phyloP scores from a whole-genome alignment of 2,888 invertebrate species.

The Pachymerium ferrugineum region DNA sequence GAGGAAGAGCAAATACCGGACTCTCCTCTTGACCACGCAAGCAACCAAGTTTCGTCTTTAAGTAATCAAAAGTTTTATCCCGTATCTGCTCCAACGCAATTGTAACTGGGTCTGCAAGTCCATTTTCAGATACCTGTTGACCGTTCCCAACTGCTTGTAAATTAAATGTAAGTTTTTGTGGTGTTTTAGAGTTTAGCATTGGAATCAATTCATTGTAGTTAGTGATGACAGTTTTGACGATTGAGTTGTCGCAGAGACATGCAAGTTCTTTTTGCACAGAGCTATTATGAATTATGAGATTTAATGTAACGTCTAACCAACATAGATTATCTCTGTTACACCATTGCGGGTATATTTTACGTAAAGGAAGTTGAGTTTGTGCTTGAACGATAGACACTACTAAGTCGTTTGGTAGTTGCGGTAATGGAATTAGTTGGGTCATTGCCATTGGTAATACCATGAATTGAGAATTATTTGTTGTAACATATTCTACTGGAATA shows the following conservation, averaged over 20 bases:
- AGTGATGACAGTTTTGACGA: not conserved
- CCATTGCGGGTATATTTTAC: not conserved
- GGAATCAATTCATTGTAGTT: not conserved
- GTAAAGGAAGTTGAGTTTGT: not conserved
- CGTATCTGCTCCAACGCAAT: not conserved
- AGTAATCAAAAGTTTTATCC: not conserved
- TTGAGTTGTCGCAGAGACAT: not conserved
- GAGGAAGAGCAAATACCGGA: not conserved
- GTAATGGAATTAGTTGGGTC: not conserved
- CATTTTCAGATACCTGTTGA: not conserved
- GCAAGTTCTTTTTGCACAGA: not conserved
- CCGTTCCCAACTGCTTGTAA: not conserved
- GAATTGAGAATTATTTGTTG: not conserved
- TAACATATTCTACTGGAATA: not conserved
- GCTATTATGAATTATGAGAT: not conserved
- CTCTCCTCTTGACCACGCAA: conserved; percentile 4
- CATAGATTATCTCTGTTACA: not conserved
- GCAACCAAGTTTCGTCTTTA: not conserved
- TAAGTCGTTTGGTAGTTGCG: not conserved
- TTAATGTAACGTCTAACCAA: not conserved
- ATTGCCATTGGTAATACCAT: not conserved
- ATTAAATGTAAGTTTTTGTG: not conserved
- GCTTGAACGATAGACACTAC: not conserved
- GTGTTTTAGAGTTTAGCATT: not conserved
- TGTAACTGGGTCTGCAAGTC: not conserved